Conservation (phyloP, 2,113 vertebrate genomes). For the Chaetodon trifascialis region DNA sequence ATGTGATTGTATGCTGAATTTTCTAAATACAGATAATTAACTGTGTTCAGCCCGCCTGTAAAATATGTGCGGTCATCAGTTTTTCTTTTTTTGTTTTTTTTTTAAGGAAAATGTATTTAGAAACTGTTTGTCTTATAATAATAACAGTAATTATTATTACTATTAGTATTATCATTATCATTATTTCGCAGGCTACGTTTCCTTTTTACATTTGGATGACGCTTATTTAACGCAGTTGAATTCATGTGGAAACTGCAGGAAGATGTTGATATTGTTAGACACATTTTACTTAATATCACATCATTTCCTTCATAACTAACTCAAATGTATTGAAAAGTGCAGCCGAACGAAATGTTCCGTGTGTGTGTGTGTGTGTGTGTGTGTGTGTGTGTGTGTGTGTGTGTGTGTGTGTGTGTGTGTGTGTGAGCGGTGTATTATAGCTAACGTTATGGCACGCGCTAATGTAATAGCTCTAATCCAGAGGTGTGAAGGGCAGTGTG, state of each 20-base stretch:
- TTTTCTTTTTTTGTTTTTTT: neutral
- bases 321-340: neutral
- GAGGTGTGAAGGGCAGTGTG: slow-evolving; percentile 43
- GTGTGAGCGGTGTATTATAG: slow-evolving; percentile 23
- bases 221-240: too few relatives aligned
- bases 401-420: neutral
- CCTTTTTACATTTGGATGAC: too few relatives aligned
- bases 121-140: neutral
- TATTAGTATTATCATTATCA: neutral
- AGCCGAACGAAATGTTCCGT: neutral
- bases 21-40: neutral
- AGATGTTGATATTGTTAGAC: neutral
- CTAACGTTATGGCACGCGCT: slow-evolving; percentile 48
- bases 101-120: neutral
- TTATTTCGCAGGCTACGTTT: neutral
- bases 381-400: neutral
- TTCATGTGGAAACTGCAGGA: too few relatives aligned
- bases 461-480: slow-evolving; percentile 53
- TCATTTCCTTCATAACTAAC: neutral
- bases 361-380: neutral
- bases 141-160: neutral
- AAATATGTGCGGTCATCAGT: too few relatives aligned
- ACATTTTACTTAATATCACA: neutral
- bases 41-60: too few relatives aligned
- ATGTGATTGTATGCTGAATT: neutral